Evolutionary conservation across 2,797 vertebrate genomes (phyloP), one percentile per base, ranked within the genome.

Genomic region (Lacerta viridis): DNA sequence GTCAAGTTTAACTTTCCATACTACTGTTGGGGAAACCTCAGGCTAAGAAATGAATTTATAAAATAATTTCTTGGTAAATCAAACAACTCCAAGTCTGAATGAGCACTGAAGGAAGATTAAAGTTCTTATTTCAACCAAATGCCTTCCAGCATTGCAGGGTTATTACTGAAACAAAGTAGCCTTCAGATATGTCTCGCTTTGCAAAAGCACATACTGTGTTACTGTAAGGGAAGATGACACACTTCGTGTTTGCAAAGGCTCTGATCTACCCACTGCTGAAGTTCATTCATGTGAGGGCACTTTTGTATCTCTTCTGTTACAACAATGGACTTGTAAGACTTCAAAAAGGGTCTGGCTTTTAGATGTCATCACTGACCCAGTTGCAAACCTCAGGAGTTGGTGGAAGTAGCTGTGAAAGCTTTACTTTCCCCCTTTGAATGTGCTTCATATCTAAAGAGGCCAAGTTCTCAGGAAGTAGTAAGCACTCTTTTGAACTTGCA

Each of bases 21-120:
- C 88, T 55, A 83, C 3, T 93, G 55, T 80, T 77, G 89, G 18
- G 64, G 1, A 78, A 90, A 5, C 72, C 0, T 0, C 8, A 88
- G 71, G 90, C 68, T 46, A 91, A 6, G 91, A 27, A 88, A 91
- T 93, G 87, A 92, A 90, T 64, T 64, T 94, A 86, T 94, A 85
- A 91, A 33, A 5, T 72, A 88, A 84, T 92, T 90, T 95, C 72
- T 83, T 81, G 87, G 78, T 81, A 76, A 90, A 92, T 78, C 85
- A 91, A 64, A 89, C 85, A 88, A 68, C 92, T 91, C 87, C 82
- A 72, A 93, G 23, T 82, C 87, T 75, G 75, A 92, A 87, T 92
- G 89, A 85, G 80, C 89, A 74, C 36, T 90, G 91, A 84, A 9
- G 76, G 7, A 50, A 29, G 71, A 90, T 76, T 87, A 89, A 80